Evolutionary conservation across 2,888 invertebrate genomes (phyloP).

Genomic region (Apodemia mormo): DNA sequence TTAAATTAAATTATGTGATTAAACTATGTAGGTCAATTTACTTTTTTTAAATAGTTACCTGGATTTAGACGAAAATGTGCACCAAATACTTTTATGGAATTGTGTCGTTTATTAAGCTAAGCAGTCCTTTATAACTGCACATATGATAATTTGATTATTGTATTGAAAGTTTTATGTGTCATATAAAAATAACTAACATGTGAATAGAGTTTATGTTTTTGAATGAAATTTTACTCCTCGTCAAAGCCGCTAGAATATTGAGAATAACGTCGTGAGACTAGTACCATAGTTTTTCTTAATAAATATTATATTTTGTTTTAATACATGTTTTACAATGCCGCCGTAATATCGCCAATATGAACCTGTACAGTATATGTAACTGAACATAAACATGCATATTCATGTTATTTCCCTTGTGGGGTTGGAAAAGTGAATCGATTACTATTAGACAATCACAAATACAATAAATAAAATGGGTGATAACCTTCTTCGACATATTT

Average conservation of each 20-base stretch:
- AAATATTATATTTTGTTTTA: neutral
- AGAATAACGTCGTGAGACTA: neutral
- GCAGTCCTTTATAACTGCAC: neutral
- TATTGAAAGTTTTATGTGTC: neutral
- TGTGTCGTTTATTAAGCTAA: conserved; percentile 1
- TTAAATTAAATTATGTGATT: neutral
- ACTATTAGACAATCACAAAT: too few species aligned
- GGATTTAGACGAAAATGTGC: neutral
- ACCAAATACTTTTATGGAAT: conserved; percentile 4
- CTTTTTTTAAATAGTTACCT: neutral
- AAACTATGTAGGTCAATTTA: neutral
- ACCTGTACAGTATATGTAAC: neutral
- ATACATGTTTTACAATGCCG: neutral
- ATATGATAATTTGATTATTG: neutral
- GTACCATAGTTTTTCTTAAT: neutral
- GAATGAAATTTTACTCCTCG: too few species aligned
- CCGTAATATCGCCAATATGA: neutral
- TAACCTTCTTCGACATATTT: too few species aligned
- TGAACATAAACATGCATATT: neutral
- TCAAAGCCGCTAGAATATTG: neutral
- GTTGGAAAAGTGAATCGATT: too few species aligned
- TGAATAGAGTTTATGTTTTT: too few species aligned
- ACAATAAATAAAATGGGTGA: too few species aligned
- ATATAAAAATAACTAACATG: too few species aligned
- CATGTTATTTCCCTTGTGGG: too few species aligned